Base-by-base conservation (phyloP, 2,113 vertebrate species). In the Cnemophilus loriae region DNA sequence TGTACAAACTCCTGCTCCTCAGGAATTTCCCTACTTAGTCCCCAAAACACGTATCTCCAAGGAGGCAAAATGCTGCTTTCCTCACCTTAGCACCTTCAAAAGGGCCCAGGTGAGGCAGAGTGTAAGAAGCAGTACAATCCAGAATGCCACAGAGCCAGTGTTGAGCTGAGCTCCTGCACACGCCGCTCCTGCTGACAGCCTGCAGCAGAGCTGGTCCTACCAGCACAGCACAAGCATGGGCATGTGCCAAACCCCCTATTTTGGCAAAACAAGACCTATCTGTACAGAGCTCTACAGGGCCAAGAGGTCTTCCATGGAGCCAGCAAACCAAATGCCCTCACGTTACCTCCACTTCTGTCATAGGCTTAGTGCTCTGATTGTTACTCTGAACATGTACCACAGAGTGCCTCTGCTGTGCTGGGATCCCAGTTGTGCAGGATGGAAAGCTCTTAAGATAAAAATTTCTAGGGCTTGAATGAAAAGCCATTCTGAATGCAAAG, bases 331-430 rank as follows among this genome's bases (percentile, higher is more conserved):
- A 83, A 64, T 24, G 10, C 11, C 53, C 19, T 79, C 28, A 42
- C 3, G 0, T 50, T 64, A 50, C 21, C 17, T 65, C 49, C 37
- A 9, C 13, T 57, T 10, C 39, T 76, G 30, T 39, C 1, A 0
- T 0, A 30, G 4, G 2, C 21, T 75, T 35, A 20, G 12, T 2
- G 3, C 41, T 16, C 70, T 59, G 35, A 59, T 68, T 2, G 0
- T 27, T 73, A 26, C 46, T 32, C 49, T 68, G 49, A 80, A 12
- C 7, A 8, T 4, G 18, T 1, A 30, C 23, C n/a, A 53, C n/a
- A 65, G 77, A 88, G 92, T 4, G 11, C 16, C 23, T 70, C 35
- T 67, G 47, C 35, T 63, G 14, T 39, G 13, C 35, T 26, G 22
- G 39, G 39, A 84, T 78, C 52, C 20, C 50, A 42, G 28, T 20